These are phyloP conservation scores for Catostomus latipinnis DNA, from an alignment of 2,797 vertebrate species.

Conservation along the genomic window DNA sequence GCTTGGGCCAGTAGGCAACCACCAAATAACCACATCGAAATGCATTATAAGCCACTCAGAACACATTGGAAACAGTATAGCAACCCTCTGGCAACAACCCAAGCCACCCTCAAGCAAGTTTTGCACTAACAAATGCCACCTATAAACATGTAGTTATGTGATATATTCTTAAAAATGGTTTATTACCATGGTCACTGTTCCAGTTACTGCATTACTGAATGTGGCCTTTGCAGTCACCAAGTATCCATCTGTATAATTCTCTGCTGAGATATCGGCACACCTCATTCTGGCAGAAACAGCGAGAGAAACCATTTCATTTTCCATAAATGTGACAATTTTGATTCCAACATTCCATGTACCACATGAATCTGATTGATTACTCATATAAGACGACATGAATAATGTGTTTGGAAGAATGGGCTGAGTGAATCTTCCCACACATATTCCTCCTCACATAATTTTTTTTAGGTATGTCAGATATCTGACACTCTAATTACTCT, in stretches of 20 bases:
- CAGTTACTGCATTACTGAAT: constrained; percentile 70
- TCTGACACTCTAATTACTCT: constrained; percentile 27
- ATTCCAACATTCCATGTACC: neutral
- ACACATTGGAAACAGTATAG: neutral
- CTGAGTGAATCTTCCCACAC: neutral
- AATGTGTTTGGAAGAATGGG: neutral
- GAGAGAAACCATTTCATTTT: neutral
- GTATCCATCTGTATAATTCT: constrained; percentile 64
- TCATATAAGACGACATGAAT: neutral
- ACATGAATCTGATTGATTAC: neutral
- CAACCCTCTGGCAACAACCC: neutral
- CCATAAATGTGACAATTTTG: neutral
- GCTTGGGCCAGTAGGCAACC: neutral
- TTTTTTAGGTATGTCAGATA: constrained; percentile 38
- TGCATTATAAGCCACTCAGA: neutral
- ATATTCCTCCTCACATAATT: neutral
- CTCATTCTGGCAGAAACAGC: constrained; percentile 69
- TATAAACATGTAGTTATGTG: neutral
- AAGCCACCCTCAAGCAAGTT: neutral
- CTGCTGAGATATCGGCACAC: constrained; percentile 72
- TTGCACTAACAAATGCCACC: neutral
- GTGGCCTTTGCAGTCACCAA: constrained; percentile 69
- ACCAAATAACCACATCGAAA: neutral
- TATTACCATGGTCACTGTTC: constrained; percentile 78
- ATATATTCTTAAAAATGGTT: neutral